These are phyloP conservation scores for Dinocampus coccinellae DNA, from an alignment of 2,888 invertebrate species.

Conservation along the genomic window DNA sequence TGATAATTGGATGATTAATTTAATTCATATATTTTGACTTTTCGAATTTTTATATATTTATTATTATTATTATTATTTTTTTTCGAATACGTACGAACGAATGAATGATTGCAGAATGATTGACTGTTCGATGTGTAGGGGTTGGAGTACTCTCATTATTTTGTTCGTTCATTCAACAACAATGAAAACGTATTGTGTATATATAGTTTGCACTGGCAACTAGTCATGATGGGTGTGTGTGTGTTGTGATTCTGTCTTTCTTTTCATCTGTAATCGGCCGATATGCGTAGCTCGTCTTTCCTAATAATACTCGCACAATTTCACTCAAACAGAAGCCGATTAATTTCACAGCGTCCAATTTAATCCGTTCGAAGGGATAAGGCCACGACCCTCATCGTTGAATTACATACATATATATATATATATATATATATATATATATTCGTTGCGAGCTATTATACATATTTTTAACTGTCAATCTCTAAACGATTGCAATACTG, in stretches of 20 bases:
- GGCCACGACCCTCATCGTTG: neutral
- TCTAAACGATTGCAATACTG: slow-evolving; percentile 47
- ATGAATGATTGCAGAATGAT: slow-evolving; percentile 22
- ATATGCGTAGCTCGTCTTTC: slow-evolving; percentile 60
- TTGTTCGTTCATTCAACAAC: slow-evolving; percentile 6
- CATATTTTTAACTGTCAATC: slow-evolving; percentile 70
- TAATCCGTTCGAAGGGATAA: slow-evolving; percentile 53
- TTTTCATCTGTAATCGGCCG: slow-evolving; percentile 34
- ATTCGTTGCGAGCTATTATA: slow-evolving; percentile 61
- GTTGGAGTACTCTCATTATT: neutral
- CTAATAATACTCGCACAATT: slow-evolving; percentile 65
- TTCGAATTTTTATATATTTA: neutral
- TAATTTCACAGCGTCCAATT: slow-evolving; percentile 68
- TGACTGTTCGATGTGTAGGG: slow-evolving; percentile 9
- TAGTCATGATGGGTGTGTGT: slow-evolving; percentile 4
- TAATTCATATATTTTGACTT: neutral
- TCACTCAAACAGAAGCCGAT: slow-evolving; percentile 66
- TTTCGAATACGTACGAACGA: slow-evolving; percentile 2
- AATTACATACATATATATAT: neutral
- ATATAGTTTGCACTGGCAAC: slow-evolving; percentile 3
- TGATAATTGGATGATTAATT: neutral
- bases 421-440: too few species aligned
- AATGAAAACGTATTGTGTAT: neutral
- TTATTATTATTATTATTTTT: neutral
- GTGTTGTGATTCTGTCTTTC: neutral